phyloP scores from a whole-genome alignment of 2,113 vertebrate genomes.

The Bettongia penicillata region DNA sequence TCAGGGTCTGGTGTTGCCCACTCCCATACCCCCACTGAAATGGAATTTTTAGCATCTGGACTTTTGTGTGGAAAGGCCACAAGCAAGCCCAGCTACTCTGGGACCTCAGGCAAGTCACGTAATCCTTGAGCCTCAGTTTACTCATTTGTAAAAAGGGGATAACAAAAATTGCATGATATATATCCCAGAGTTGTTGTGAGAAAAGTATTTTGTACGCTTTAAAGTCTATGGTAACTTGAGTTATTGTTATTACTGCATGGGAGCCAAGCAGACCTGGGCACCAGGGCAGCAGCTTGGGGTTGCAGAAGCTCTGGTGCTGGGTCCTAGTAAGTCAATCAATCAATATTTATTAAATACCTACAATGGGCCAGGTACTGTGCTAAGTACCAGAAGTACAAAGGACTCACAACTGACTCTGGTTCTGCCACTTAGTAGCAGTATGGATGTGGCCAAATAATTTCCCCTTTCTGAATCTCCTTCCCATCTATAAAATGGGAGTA shows the following conservation, averaged over 20 bases:
- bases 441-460: neutral
- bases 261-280: slow-evolving; percentile 3
- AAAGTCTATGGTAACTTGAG: neutral
- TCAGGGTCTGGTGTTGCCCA: neutral
- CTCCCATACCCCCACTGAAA: neutral
- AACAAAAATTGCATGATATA: neutral
- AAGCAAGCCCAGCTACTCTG: neutral
- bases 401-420: neutral
- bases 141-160: neutral
- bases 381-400: neutral
- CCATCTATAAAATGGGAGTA: neutral
- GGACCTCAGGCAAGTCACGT: neutral
- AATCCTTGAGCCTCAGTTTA: neutral
- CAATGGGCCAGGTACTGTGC: neutral
- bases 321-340: neutral
- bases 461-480: neutral
- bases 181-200: neutral
- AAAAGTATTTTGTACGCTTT: neutral
- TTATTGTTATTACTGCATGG: neutral
- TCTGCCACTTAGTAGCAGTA: neutral
- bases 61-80: neutral
- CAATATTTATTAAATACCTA: neutral
- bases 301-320: neutral
- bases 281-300: neutral
- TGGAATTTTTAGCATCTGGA: neutral